Percentiles rank a stretch among this genome's conserved stretches.
Conservation (phyloP, 2,888 invertebrate genomes). For the Phorcus lineatus region DNA sequence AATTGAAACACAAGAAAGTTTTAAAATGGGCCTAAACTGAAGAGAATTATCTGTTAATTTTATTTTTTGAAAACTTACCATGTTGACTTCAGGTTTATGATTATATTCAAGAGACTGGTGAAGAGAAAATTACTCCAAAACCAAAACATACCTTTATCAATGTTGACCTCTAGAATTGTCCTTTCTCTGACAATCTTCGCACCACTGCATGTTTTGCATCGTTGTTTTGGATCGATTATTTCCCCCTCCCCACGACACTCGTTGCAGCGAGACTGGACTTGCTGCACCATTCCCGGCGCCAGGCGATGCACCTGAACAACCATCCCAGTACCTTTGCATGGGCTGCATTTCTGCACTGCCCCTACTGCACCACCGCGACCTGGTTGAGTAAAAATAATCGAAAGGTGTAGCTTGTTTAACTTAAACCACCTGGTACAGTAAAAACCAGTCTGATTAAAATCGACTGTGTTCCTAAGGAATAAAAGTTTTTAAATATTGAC, state of each 20-base stretch:
- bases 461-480: too few species aligned
- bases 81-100: too few species aligned
- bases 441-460: too few species aligned
- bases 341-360: conserved; percentile 88
- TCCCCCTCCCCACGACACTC: conserved; percentile 88
- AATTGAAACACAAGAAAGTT: too few species aligned
- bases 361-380: conserved; percentile 95
- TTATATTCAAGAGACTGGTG: too few species aligned
- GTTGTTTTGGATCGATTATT: conserved; percentile 83
- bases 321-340: conserved; percentile 93
- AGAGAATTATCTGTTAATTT: too few species aligned
- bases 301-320: conserved; percentile 83
- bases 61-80: too few species aligned
- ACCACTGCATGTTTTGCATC: conserved; percentile 94
- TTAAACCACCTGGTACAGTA: too few species aligned
- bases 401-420: background rate
- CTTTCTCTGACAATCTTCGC: conserved; percentile 92
- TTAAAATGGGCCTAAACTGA: too few species aligned
- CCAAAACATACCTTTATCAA: conserved; percentile 82
- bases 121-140: background rate
- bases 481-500: too few species aligned
- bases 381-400: conserved; percentile 37
- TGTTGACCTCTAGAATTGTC: conserved; percentile 95
- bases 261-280: conserved; percentile 90
- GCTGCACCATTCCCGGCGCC: conserved; percentile 89